Percentiles rank a stretch among this genome's conserved stretches.
These are phyloP conservation scores for Oenanthe oenanthe DNA, from an alignment of 2,113 vertebrate species.

Conservation along the genomic window DNA sequence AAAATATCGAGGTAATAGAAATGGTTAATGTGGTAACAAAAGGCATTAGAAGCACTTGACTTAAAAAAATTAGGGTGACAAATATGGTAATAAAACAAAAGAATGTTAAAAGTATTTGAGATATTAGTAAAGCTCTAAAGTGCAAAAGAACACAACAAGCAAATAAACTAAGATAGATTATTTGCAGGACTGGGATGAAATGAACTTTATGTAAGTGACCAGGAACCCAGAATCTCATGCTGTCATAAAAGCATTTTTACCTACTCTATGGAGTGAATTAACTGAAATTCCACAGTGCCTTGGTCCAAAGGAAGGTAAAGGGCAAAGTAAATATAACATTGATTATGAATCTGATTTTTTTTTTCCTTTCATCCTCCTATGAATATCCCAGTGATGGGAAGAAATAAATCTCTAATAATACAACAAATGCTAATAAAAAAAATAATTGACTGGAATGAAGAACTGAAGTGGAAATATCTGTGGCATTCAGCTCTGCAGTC, in stretches of 20 bases:
- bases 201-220: neutral
- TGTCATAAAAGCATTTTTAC: neutral
- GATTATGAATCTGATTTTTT: neutral
- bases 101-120: neutral
- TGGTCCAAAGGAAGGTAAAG: neutral
- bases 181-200: neutral
- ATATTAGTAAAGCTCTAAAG: neutral
- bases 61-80: neutral
- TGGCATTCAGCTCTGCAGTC: neutral
- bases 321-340: neutral
- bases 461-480: neutral
- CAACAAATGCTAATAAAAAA: neutral
- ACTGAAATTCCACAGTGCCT: neutral
- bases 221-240: neutral
- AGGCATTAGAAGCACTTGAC: neutral
- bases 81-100: neutral
- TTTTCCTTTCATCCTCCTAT: neutral
- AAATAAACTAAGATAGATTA: neutral
- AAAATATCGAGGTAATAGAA: neutral
- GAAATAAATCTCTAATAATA: neutral
- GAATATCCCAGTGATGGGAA: neutral
- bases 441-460: neutral
- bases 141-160: neutral
- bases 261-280: rapidly evolving
- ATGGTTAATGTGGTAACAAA: neutral